phyloP scores from a whole-genome alignment of 1,140 invertebrate species.

The Vollenhovia emeryi region DNA sequence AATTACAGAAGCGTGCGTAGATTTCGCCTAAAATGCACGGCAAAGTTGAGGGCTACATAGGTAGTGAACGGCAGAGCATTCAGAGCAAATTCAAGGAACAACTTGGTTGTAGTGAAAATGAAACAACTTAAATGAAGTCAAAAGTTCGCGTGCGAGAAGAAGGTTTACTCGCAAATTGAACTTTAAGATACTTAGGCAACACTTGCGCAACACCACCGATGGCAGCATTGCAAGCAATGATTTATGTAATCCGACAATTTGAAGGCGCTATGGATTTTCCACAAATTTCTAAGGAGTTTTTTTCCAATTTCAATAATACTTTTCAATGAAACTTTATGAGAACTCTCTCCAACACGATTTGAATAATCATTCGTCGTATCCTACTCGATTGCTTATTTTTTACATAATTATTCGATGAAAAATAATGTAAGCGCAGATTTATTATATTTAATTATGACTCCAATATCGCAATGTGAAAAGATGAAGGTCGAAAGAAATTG shows the following conservation, averaged over 20 bases:
- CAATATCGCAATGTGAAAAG: background rate
- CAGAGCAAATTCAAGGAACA: constrained; percentile 43
- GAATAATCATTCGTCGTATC: background rate
- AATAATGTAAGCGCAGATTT: background rate
- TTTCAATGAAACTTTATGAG: too few species aligned
- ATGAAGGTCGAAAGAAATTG: background rate
- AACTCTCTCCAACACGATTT: background rate
- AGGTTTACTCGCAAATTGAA: constrained; percentile 50
- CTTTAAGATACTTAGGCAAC: constrained; percentile 38
- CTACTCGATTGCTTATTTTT: background rate
- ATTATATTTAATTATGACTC: background rate
- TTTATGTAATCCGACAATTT: constrained; percentile 24
- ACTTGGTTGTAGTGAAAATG: constrained; percentile 49
- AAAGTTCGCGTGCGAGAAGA: constrained; percentile 44
- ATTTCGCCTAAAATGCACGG: constrained; percentile 20
- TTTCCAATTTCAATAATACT: background rate
- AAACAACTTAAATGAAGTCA: constrained; percentile 53
- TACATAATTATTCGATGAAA: background rate
- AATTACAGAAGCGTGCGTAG: constrained; percentile 38
- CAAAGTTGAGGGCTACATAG: background rate
- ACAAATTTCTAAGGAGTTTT: constrained; percentile 14
- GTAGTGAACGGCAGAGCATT: constrained; percentile 14
- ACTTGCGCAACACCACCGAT: background rate
- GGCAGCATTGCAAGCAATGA: constrained; percentile 6
- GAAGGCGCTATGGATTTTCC: constrained; percentile 10